Evolutionary conservation across 2,888 invertebrate genomes (phyloP), one percentile per base, ranked within the genome.

Genomic region (Margaritifera margaritifera): DNA sequence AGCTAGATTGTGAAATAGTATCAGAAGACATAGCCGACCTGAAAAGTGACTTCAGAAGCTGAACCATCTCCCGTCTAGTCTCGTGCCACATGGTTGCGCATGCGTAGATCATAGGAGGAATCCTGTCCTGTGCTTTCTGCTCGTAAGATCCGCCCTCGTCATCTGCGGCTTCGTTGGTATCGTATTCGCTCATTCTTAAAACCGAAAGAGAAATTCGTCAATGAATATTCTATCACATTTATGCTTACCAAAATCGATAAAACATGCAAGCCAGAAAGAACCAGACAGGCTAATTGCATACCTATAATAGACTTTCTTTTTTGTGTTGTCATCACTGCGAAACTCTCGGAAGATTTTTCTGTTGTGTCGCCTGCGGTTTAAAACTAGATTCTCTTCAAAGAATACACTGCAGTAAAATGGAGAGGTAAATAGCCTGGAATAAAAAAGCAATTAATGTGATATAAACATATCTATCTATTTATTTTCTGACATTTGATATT

Each of bases 21-120:
- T 15, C 2, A 42, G 11, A 15, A 42, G 42, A 42, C 11, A 31
- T 11, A 11, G 42, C 27, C 54, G 63, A 84, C 86, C 85, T 89
- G 69, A 89, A 81, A 81, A 98, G 93, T 64, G 97, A 97, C 89
- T 96, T 96, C 77, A 98, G 92, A 89, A 97, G 94, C 87, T 95
- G 95, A 83, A 94, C 93, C 96, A 98, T 96, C 90, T 98, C 97
- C 82, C 96, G 96, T 89, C 94, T 94, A 53, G 96, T 99, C 91
- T 99, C 99, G 90, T 99, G 99, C 99, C 99, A 99, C 98, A 99
- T 99, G 80, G 99, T 99, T 60, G 95, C 95, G 90, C 99, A 99
- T 52, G 97, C 96, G 88, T 96, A 99, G 81, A 99, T 97, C 89
- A 82, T 81, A 0, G 89, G 89, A 1, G 83, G 74, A 55, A 73